Conservation (phyloP, 2,888 invertebrate genomes). For the Cepaea hortensis region DNA sequence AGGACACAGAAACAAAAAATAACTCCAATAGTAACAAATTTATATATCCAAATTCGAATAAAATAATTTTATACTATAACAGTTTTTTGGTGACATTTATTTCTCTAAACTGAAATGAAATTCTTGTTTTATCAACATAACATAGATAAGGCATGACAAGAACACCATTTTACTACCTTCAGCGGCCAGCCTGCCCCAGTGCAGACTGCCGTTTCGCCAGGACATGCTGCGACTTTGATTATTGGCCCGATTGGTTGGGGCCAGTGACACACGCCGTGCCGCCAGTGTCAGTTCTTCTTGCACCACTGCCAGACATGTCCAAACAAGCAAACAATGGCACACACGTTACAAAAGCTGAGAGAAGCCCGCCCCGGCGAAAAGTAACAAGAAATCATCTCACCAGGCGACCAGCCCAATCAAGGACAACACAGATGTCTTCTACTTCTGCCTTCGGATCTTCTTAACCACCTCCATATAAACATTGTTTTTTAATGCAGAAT, state of each 20-base stretch:
- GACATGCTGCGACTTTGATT: conserved; percentile 74
- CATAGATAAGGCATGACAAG: conserved; percentile 33
- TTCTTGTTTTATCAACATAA: conserved; percentile 8
- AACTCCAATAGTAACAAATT: neutral
- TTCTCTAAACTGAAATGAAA: conserved; percentile 28
- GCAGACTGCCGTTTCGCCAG: conserved; percentile 75
- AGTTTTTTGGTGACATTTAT: neutral
- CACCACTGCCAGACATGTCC: conserved; percentile 57
- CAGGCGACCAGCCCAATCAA: conserved; percentile 43
- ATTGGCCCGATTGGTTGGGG: conserved; percentile 75
- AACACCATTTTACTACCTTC: conserved; percentile 65
- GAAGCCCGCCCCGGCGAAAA: conserved; percentile 45
- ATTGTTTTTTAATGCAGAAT: too few species aligned
- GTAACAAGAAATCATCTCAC: conserved; percentile 29
- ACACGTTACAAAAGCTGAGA: conserved; percentile 51
- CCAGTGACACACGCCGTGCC: conserved; percentile 75
- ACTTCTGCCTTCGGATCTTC: neutral
- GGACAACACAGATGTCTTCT: conserved; percentile 36
- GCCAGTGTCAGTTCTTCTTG: conserved; percentile 75
- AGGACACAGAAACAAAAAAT: neutral
- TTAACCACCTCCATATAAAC: neutral
- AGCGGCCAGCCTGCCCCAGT: conserved; percentile 69
- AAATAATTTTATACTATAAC: neutral
- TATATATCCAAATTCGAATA: neutral
- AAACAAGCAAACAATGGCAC: conserved; percentile 58